Conservation (phyloP, 1,140 invertebrate genomes). For the Platyscapa corneri region DNA sequence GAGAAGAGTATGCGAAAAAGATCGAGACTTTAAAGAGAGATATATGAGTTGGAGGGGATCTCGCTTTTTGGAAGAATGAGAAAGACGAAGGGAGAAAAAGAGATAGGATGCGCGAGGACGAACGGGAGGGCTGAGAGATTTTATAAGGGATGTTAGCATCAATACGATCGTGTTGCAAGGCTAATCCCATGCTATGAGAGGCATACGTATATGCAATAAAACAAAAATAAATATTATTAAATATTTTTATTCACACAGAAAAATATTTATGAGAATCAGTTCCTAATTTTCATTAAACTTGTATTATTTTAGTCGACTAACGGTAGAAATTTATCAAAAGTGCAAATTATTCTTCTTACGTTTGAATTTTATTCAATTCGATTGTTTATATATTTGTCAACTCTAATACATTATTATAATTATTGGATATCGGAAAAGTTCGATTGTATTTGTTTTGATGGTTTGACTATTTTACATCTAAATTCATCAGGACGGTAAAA, state of each 20-base stretch:
- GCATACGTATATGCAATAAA: conserved; percentile 66
- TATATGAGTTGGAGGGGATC: neutral
- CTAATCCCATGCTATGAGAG: conserved; percentile 72
- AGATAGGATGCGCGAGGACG: neutral
- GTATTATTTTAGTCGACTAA: neutral
- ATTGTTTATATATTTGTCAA: too few relatives aligned
- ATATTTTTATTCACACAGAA: conserved; percentile 58
- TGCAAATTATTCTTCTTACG: too few relatives aligned
- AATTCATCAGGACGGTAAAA: too few relatives aligned
- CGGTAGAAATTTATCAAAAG: neutral
- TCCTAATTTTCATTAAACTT: neutral
- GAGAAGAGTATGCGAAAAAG: neutral
- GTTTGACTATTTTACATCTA: too few relatives aligned
- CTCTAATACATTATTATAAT: too few relatives aligned
- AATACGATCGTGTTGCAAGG: conserved; percentile 66
- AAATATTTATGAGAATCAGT: neutral
- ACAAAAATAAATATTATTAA: conserved; percentile 67
- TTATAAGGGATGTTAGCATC: conserved; percentile 73
- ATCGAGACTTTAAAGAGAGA: neutral
- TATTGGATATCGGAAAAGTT: too few relatives aligned
- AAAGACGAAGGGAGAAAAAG: conserved; percentile 20
- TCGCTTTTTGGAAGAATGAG: conserved; percentile 31
- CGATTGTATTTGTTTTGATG: too few relatives aligned
- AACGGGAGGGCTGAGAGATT: conserved; percentile 55
- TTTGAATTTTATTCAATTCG: neutral